Evolutionary conservation across 2,797 vertebrate species (phyloP).

Genomic region (Urocyon cinereoargenteus): DNA sequence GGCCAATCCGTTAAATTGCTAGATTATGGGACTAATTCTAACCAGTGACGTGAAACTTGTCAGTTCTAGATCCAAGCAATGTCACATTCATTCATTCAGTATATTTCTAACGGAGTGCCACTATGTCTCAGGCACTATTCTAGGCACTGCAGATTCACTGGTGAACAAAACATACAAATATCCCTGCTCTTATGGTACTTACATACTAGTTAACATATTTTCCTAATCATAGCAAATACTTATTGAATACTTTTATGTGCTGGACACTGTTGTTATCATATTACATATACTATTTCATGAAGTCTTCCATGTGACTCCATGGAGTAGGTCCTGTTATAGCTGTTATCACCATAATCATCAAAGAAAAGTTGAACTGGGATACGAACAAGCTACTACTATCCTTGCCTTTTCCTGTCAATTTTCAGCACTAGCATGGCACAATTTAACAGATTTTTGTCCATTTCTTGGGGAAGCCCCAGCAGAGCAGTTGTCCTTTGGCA

Average conservation of each 20-base stretch:
- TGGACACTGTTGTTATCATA: neutral
- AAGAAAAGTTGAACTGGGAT: neutral
- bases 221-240: neutral
- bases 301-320: neutral
- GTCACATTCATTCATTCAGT: neutral
- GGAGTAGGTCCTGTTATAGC: neutral
- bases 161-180: neutral
- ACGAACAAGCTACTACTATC: neutral
- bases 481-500: neutral
- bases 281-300: neutral
- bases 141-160: neutral
- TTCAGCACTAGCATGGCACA: neutral
- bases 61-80: slow-evolving; percentile 8
- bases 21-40: slow-evolving; percentile 17
- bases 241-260: neutral
- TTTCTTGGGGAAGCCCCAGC: neutral
- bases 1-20: neutral
- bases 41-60: neutral
- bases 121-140: neutral
- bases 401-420: neutral
- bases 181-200: neutral
- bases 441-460: neutral
- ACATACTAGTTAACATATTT: neutral
- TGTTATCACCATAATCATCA: neutral
- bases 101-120: neutral